These are phyloP conservation scores for Anas bernieri DNA, from an alignment of 2,797 vertebrate species.

Conservation along the genomic window DNA sequence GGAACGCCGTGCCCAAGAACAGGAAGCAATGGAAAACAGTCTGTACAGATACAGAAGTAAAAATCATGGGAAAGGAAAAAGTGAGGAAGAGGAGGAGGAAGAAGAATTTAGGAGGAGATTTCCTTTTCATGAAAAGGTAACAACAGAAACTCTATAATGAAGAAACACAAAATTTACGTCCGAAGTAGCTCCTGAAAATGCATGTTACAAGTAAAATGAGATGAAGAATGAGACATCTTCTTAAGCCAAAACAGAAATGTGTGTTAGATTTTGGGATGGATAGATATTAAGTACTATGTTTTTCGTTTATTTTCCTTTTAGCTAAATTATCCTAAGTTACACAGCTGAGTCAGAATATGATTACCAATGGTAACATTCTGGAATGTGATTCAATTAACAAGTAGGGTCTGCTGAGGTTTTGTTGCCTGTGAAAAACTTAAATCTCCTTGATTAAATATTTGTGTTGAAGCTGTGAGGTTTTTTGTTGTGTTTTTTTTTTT, in stretches of 20 bases:
- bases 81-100: constrained; percentile 92
- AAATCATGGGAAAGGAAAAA: constrained; percentile 80
- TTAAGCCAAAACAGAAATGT: background rate
- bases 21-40: constrained; percentile 84
- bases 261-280: background rate
- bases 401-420: background rate
- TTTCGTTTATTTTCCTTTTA: background rate
- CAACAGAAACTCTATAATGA: background rate
- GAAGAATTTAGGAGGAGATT: constrained; percentile 87
- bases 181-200: background rate
- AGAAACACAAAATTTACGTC: background rate
- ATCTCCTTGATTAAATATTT: background rate
- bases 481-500: no score
- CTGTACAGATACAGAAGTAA: constrained; percentile 87
- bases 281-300: background rate
- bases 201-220: background rate
- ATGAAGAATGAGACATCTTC: background rate
- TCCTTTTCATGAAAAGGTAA: constrained; percentile 91
- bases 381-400: background rate
- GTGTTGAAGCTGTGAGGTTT: background rate
- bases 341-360: background rate
- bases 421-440: background rate
- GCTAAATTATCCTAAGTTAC: background rate
- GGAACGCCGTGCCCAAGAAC: constrained; percentile 82
- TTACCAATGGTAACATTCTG: background rate